Evolutionary conservation across 1,140 invertebrate genomes (phyloP), one percentile per base, ranked within the genome.

Genomic region (Bombus picipes): DNA sequence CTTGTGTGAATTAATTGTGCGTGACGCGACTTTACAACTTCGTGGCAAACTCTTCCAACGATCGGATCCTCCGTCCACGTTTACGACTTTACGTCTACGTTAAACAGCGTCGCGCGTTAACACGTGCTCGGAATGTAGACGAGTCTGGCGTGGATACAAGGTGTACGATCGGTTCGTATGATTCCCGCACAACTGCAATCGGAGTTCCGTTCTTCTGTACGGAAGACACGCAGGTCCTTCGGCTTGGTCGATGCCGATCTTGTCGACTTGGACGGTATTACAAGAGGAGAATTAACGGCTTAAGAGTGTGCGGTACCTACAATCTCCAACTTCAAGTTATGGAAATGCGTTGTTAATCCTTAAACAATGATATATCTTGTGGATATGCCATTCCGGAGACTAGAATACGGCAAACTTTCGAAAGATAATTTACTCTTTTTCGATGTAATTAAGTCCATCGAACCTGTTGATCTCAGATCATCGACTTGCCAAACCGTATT

Each of bases 1-100:
- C 84, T 85, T 83, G 86, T 78, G 85, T 75, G 74, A 92, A 93
- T 93, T 92, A 92, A 93, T 92, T 91, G 86, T 84, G 71, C 86
- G 81, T 90, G 87, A 93, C 87, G 88, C 66, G 80, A 74, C 73
- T 78, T 25, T 47, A 37, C 41, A 18, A 66, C 72, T 81, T n/a
- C 25, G 84, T 81, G 76, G 62, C 34, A 65, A 89, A 39, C 68
- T 73, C 66, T 53, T 53, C 1, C 59, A n/a, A 28, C 28, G 59
- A n/a, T 62, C 28, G 28, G 59, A 62, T 62, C 3, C 28, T n/a
- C 10, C 28, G 59, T n/a, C 59, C 28, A 5, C 28, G 79, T n/a
- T 28, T 13, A n/a, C 12, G 79, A 86, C 74, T 66, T 22, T 18
- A 13, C 43, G 73, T 78, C 47, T 68, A 9, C 34, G 18, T n/a